Evolutionary conservation across 1,140 invertebrate species (phyloP), one percentile per base, ranked within the genome.

Genomic region (Cydia fagiglandana): DNA sequence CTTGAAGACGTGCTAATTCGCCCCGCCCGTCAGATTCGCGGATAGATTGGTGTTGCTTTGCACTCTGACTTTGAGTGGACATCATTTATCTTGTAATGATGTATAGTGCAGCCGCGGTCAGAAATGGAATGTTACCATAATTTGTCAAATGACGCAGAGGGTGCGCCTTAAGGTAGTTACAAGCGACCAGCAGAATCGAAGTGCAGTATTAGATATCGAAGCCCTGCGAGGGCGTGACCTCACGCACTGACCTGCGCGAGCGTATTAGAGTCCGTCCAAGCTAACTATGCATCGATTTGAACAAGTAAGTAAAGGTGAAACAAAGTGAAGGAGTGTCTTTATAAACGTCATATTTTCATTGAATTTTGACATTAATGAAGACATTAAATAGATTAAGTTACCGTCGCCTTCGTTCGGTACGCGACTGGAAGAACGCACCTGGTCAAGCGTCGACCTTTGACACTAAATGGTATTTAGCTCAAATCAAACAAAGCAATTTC

Each of bases 1-100:
- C 34, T n/a, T 17, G 17, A 68, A 38, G 64, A 41, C 17, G 66
- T 70, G 66, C 38, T 70, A 70, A 70, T 70, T 70, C 66, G 66
- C 56, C 56, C 56, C 20, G 56, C 9, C 20, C n/a, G 56, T 24
- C 56, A 15, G 17, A 0, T 20, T 20, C 17, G n/a, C 0, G 66
- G 38, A 70, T 70, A 20, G 66, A 70, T 41, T 41, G 56, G 17
- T 61, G n/a, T 61, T 61, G n/a, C 9, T 53, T 17, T 17, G 50
- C 56, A 61, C 56, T 61, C 17, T 61, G 56, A 61, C 20, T 50
- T 50, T 61, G 56, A 61, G 53, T 61, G n/a, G 10, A 20, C 15
- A 3, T 10, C 20, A 24, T 61, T 61, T 61, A 61, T 24, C 10
- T 1, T 53, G 15, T 53, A 53, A 53, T 53, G n/a, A 47, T 47